phyloP scores from a whole-genome alignment of 2,888 invertebrate species.

The Aphodius granarius region DNA sequence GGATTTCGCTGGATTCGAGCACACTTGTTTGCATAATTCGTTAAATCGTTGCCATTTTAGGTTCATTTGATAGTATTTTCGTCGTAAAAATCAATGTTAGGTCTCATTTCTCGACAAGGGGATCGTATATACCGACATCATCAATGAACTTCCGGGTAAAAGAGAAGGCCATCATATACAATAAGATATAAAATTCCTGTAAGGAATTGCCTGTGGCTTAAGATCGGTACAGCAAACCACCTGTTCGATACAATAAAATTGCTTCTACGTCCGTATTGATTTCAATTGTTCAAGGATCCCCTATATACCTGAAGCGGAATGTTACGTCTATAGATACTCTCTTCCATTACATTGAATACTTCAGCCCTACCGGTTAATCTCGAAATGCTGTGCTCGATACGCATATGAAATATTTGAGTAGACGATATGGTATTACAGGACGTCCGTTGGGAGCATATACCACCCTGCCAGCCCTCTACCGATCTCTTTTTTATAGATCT shows the following conservation, averaged over 20 bases:
- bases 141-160: background rate
- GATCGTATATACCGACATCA: too few species aligned
- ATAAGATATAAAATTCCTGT: background rate
- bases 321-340: background rate
- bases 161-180: background rate
- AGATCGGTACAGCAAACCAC: background rate
- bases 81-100: background rate
- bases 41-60: background rate
- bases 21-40: background rate
- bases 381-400: background rate
- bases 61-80: background rate
- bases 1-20: background rate
- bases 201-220: background rate
- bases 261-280: background rate
- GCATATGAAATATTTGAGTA: background rate
- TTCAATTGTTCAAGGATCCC: background rate
- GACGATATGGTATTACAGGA: background rate
- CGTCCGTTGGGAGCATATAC: background rate
- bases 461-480: background rate
- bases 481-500: background rate
- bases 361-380: background rate
- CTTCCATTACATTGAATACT: background rate
- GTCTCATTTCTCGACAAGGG: background rate
- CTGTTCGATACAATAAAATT: background rate
- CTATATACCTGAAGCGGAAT: background rate